Conservation (phyloP, 2,797 vertebrate genomes). For the Oryzias sinensis region DNA sequence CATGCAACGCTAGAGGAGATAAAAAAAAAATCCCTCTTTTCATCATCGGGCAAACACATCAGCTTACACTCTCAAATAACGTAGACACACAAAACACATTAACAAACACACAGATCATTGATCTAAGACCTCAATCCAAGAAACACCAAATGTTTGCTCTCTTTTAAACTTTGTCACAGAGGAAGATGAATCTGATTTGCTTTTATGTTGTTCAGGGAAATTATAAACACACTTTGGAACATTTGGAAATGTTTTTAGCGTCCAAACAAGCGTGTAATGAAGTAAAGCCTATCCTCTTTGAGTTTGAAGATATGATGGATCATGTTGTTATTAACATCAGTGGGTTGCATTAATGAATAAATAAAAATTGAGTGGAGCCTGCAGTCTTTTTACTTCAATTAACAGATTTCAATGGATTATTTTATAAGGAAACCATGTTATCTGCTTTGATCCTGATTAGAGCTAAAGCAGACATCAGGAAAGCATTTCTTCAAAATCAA, state of each 20-base stretch:
- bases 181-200: constrained; percentile 34
- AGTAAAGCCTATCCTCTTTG: no score
- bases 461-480: constrained; percentile 1
- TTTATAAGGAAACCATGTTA: no score
- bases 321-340: no score
- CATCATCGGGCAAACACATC: constrained; percentile 59
- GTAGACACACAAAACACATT: constrained; percentile 17
- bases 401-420: no score
- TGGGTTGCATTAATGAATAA: no score
- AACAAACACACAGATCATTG: constrained; percentile 46
- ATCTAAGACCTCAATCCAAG: constrained; percentile 64
- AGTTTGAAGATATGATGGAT: no score
- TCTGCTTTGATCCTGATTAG: background rate
- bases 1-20: constrained; percentile 44
- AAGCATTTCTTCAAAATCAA: constrained; percentile 16
- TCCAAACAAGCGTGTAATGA: no score
- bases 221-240: constrained; percentile 36
- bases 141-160: constrained; percentile 66
- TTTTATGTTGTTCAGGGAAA: constrained; percentile 44
- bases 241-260: no score
- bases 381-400: no score
- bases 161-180: constrained; percentile 48
- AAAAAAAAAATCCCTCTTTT: constrained; percentile 44
- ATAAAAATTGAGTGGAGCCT: no score
- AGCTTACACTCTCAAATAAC: constrained; percentile 31